A percentile compares a stretch with the other conserved stretches of the same genome.
phyloP scores from a whole-genome alignment of 2,888 invertebrate species.

The Eristalis pertinax region DNA sequence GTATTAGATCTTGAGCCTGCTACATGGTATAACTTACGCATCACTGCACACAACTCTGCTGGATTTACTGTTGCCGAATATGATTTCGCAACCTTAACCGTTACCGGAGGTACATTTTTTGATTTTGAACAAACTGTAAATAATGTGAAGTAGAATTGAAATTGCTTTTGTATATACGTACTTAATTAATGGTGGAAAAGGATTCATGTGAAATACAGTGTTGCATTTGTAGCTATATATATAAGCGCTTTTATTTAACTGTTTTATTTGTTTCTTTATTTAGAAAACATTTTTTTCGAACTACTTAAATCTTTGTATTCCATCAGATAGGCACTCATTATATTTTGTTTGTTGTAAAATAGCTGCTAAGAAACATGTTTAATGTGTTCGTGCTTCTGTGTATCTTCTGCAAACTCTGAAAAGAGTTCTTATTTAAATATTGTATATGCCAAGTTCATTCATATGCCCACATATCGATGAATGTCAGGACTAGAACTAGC shows the following conservation, averaged over 20 bases:
- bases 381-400: not conserved
- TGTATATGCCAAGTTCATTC: too few species aligned
- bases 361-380: not conserved
- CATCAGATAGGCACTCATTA: not conserved
- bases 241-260: conserved; percentile 14
- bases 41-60: conserved; percentile 97
- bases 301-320: not conserved
- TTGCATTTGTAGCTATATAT: not conserved
- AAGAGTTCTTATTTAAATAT: too few species aligned
- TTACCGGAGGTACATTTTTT: conserved; percentile 89
- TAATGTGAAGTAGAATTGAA: conserved; percentile 64
- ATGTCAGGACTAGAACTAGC: too few species aligned
- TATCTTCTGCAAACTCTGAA: too few species aligned
- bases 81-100: conserved; percentile 96
- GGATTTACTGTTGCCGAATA: conserved; percentile 97
- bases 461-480: too few species aligned
- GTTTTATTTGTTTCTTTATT: not conserved
- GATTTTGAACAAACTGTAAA: conserved; percentile 34
- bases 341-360: not conserved
- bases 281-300: too few species aligned
- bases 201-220: conserved; percentile 43
- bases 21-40: conserved; percentile 95
- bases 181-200: conserved; percentile 69
- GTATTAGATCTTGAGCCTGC: conserved; percentile 95
- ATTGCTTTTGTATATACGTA: conserved; percentile 81